Evolutionary conservation across 2,113 vertebrate genomes (phyloP).

Genomic region (Athene cunicularia): DNA sequence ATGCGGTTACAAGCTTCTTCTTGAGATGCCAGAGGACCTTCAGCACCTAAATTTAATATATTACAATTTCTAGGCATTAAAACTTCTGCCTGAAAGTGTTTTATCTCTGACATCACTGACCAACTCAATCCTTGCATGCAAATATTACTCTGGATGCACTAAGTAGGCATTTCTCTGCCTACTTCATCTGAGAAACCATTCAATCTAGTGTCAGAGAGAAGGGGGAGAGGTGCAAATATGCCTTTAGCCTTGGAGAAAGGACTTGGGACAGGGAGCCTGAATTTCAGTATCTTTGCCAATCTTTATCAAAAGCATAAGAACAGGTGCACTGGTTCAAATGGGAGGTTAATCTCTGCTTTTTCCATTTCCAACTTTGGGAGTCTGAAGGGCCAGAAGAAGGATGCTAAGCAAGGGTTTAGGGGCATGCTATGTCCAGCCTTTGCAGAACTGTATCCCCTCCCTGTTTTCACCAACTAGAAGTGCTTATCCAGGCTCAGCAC

Average conservation of each 20-base stretch:
- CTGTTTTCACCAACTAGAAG: neutral
- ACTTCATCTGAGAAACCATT: neutral
- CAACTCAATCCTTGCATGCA: neutral
- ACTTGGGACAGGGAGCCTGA: neutral
- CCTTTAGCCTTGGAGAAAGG: neutral
- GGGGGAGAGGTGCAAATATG: neutral
- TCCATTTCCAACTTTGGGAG: neutral
- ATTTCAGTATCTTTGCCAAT: neutral
- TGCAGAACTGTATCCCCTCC: neutral
- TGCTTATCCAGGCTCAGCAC: neutral
- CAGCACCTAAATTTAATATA: neutral
- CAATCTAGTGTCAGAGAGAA: neutral
- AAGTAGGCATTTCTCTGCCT: neutral
- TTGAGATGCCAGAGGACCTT: neutral
- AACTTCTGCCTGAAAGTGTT: neutral
- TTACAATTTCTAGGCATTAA: neutral
- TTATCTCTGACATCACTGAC: neutral
- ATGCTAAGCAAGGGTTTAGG: neutral
- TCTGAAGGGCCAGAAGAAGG: neutral
- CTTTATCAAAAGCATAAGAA: neutral
- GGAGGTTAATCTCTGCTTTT: neutral
- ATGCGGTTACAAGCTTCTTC: neutral
- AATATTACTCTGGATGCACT: neutral
- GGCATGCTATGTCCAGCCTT: neutral
- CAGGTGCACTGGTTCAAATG: neutral